Evolutionary conservation across 2,888 invertebrate genomes (phyloP), one percentile per base, ranked within the genome.

Genomic region (Carterocephalus palaemon): DNA sequence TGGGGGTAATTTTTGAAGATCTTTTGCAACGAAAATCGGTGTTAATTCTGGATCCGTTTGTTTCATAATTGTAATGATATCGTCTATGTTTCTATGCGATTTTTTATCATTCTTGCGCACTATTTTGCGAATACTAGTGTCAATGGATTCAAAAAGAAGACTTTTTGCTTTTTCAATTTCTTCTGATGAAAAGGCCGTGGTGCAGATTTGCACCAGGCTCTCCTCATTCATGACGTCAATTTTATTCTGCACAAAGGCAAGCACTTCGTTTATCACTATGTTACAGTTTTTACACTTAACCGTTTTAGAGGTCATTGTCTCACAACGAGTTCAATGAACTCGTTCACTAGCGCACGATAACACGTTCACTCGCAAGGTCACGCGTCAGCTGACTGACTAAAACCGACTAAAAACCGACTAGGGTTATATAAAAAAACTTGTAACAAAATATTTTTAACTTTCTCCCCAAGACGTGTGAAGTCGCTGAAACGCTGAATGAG

Each of bases 161-260:
- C 29, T 23, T 10, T 46, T 46, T 1, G 46, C 46, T 4, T 9
- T 5, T 24, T 38, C 24, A 6, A 38, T 46, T 0, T 38, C 46
- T 7, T 22, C 32, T 19, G 16, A 4, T 17, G 16, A 15, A 15
- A 46, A 46, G 8, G 40, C 40, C 23, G 43, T 43, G 15, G 17
- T 38, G 24, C 45, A 48, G 4, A 45, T 36, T 16, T 39, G 29
- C n/a, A 39, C 28, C n/a, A 49, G 26, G 10, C 46, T 42, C 20
- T 16, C 23, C 15, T 26, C 7, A 5, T 38, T 24, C 38, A 38
- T 38, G 1, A 38, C 28, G 10, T 38, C 38, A 4, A 38, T 2
- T 8, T 38, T 38, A 19, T 38, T 38, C 19, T 38, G 38, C 8
- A 28, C 19, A 26, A 28, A 38, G n/a, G 9, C 2, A 3, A 38